Conservation (phyloP, 2,797 vertebrate species). For the Geotrypetes seraphini region DNA sequence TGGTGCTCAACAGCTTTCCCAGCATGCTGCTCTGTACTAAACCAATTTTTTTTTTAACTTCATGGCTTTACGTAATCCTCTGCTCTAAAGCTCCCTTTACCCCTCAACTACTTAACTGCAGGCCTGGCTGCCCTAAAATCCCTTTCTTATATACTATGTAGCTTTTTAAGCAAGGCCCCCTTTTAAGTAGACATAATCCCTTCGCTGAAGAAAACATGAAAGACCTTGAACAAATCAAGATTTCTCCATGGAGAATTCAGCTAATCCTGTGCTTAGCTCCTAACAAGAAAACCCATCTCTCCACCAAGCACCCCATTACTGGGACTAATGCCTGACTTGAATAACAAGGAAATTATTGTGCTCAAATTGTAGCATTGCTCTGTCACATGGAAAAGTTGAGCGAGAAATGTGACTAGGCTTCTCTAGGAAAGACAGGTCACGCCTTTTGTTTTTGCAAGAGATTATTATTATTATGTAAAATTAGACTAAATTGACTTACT, state of each 20-base stretch:
- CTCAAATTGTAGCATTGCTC: slow-evolving; percentile 63
- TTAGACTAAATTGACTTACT: slow-evolving; percentile 39
- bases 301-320: slow-evolving; percentile 71
- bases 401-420: slow-evolving; percentile 46
- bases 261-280: slow-evolving; percentile 75
- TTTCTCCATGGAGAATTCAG: slow-evolving; percentile 77
- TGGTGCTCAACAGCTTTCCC: slow-evolving; percentile 64
- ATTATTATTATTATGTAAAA: slow-evolving; percentile 35
- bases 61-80: slow-evolving; percentile 77
- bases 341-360: slow-evolving; percentile 75
- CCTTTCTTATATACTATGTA: slow-evolving; percentile 76
- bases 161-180: slow-evolving; percentile 69
- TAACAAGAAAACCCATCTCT: slow-evolving; percentile 77
- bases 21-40: slow-evolving; percentile 53
- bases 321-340: slow-evolving; percentile 73
- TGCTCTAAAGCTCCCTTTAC: slow-evolving; percentile 67
- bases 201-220: slow-evolving; percentile 80
- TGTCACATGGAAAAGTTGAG: slow-evolving; percentile 58
- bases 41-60: slow-evolving; percentile 75
- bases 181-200: slow-evolving; percentile 77
- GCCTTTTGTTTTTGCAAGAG: slow-evolving; percentile 34
- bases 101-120: slow-evolving; percentile 69
- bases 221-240: slow-evolving; percentile 81
- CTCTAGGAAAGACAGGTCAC: slow-evolving; percentile 34
- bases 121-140: slow-evolving; percentile 68